Percentiles rank a stretch among this genome's conserved stretches.
Evolutionary conservation across 2,113 vertebrate genomes (phyloP).

Genomic region (Gila orcuttii): DNA sequence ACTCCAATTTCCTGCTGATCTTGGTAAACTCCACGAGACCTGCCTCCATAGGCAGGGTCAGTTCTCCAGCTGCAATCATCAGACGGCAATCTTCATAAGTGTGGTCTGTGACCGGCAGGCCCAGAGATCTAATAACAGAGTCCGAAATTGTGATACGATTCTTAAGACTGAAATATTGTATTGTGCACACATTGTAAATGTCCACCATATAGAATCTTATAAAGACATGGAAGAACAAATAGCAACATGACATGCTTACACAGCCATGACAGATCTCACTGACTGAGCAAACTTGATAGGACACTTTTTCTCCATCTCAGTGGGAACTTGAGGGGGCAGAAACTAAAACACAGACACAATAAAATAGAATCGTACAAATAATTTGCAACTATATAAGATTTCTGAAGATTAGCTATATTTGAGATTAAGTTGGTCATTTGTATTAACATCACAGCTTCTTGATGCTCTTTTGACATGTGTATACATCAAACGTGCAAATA

Average conservation of each 20-base stretch:
- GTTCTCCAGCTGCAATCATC: conserved; percentile 95
- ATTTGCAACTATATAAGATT: background rate
- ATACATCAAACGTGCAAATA: background rate
- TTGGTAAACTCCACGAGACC: conserved; percentile 98
- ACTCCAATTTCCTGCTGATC: conserved; percentile 95
- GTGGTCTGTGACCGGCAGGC: conserved; percentile 90
- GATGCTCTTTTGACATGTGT: background rate
- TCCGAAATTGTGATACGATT: background rate
- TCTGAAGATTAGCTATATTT: background rate
- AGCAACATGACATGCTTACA: conserved; percentile 72
- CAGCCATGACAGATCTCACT: conserved; percentile 87
- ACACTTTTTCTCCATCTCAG: conserved; percentile 85
- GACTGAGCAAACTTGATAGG: conserved; percentile 82
- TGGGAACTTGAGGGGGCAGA: conserved; percentile 86
- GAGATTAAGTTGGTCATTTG: background rate
- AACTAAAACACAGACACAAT: conserved; percentile 78
- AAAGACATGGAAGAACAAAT: background rate
- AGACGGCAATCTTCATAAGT: conserved; percentile 96
- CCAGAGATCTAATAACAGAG: conserved; percentile 78
- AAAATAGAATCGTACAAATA: background rate
- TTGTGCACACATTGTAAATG: background rate
- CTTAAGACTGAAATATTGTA: background rate
- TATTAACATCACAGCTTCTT: background rate
- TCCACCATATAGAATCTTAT: background rate
- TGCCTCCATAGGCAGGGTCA: conserved; percentile 96